phyloP scores from a whole-genome alignment of 2,113 vertebrate species.

The Grallaria varia region DNA sequence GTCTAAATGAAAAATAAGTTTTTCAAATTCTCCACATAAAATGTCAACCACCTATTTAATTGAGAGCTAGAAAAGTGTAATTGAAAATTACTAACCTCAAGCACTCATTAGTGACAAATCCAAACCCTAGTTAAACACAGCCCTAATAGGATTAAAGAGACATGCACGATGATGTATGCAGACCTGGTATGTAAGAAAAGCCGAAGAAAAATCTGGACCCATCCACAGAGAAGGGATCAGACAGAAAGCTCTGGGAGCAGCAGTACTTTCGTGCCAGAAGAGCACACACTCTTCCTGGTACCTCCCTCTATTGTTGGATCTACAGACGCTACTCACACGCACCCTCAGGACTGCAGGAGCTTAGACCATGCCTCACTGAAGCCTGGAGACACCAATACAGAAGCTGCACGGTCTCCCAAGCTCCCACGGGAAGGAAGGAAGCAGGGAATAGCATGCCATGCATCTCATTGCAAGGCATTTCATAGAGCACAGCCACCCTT shows the following conservation, averaged over 20 bases:
- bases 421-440: not conserved
- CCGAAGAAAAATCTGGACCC: not conserved
- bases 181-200: slow-evolving; percentile 25
- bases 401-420: not conserved
- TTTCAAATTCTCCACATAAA: slow-evolving; percentile 35
- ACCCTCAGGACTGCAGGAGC: not conserved
- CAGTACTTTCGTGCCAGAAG: rapidly evolving
- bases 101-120: slow-evolving; percentile 48
- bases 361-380: rapidly evolving
- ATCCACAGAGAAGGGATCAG: not conserved
- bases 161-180: slow-evolving; percentile 32
- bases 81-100: slow-evolving; percentile 56
- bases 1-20: slow-evolving; percentile 20
- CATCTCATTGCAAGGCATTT: not conserved
- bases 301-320: not conserved
- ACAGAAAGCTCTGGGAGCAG: not conserved
- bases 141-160: slow-evolving; percentile 47
- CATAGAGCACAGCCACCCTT: not conserved
- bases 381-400: not conserved
- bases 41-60: slow-evolving; percentile 51
- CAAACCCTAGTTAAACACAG: slow-evolving; percentile 40
- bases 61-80: slow-evolving; percentile 37
- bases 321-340: not conserved
- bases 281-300: not conserved
- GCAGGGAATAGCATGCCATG: rapidly evolving